phyloP scores from a whole-genome alignment of 2,113 vertebrate genomes.

The Murina feae region DNA sequence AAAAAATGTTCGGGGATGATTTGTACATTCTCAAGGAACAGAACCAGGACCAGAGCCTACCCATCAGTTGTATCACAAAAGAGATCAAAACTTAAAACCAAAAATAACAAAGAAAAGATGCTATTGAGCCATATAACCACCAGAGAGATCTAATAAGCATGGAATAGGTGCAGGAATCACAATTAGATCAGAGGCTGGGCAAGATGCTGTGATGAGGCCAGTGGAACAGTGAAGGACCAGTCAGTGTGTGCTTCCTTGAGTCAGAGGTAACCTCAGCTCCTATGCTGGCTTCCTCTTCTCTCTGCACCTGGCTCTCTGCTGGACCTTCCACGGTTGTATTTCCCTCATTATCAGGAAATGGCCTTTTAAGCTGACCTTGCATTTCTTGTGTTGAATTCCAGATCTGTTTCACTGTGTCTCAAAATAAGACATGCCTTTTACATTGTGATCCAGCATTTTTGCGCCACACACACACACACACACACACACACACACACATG shows the following conservation, averaged over 20 bases:
- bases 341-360: too few relatives aligned
- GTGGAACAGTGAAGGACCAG: too few relatives aligned
- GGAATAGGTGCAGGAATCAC: neutral
- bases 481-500: too few relatives aligned
- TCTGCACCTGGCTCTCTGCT: neutral
- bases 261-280: too few relatives aligned
- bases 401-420: too few relatives aligned
- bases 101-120: neutral
- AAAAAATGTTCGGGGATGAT: too few relatives aligned
- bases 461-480: too few relatives aligned
- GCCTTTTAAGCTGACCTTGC: neutral
- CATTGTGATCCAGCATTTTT: too few relatives aligned
- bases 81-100: neutral
- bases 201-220: rapidly evolving
- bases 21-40: neutral
- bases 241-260: neutral
- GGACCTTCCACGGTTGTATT: neutral
- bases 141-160: neutral
- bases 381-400: neutral
- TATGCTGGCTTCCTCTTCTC: rapidly evolving
- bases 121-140: neutral
- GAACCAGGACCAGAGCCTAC: neutral
- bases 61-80: neutral
- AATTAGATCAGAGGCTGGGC: neutral
- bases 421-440: too few relatives aligned